These are phyloP conservation scores for Holocentrus rufus DNA, from an alignment of 2,797 vertebrate species.

Conservation along the genomic window DNA sequence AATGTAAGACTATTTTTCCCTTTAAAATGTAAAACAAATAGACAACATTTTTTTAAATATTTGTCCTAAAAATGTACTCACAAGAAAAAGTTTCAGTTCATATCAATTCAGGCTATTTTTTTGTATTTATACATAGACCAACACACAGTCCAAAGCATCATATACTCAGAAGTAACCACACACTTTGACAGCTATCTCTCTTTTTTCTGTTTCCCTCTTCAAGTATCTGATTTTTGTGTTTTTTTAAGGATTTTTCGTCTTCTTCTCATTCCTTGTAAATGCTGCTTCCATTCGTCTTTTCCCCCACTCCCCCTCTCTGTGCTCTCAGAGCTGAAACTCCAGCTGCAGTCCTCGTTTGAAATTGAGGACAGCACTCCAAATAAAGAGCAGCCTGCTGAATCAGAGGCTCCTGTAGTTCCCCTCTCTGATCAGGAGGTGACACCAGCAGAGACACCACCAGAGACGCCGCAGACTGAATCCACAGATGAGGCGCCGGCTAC, in stretches of 20 bases:
- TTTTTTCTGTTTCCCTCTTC: background rate
- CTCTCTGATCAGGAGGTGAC: slow-evolving; percentile 36
- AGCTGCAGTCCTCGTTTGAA: slow-evolving; percentile 83
- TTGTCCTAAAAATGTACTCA: too few species aligned
- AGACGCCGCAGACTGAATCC: background rate
- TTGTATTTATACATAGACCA: too few species aligned
- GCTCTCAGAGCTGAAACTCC: slow-evolving; percentile 82
- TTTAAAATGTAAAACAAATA: too few species aligned
- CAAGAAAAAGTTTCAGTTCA: too few species aligned
- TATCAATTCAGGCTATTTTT: too few species aligned
- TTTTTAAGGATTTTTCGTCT: background rate
- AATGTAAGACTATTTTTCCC: too few species aligned
- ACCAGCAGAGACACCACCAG: background rate
- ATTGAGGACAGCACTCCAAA: slow-evolving; percentile 59
- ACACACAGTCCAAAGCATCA: background rate
- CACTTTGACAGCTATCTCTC: too few species aligned
- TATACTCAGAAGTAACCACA: too few species aligned
- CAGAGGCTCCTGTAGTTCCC: slow-evolving; percentile 43
- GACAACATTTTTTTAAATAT: too few species aligned
- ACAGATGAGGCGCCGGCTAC: background rate
- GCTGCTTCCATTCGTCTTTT: background rate
- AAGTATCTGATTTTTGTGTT: background rate
- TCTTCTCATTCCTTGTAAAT: background rate
- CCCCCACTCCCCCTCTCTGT: background rate
- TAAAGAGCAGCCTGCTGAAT: slow-evolving; percentile 48